Base-by-base conservation (phyloP, 2,797 vertebrate genomes). In the Eptatretus atami region DNA sequence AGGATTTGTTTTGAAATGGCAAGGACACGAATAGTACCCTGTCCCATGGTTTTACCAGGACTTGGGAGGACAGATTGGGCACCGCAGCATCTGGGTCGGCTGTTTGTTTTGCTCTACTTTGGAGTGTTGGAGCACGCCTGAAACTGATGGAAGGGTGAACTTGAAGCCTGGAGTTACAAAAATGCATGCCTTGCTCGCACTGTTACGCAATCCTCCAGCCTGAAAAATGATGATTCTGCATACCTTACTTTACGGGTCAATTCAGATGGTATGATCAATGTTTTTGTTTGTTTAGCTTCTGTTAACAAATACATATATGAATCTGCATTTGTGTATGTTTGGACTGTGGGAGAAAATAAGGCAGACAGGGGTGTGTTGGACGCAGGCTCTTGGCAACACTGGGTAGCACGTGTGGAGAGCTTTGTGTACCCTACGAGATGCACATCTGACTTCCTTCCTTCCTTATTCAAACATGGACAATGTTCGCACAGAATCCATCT, bases 401-500 rank as follows among this genome's bases (percentile, higher is more conserved):
- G 92, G 90, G 77, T 70, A 68, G 78, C 74, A 1, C 66, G 69
- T 5, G 77, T 81, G 66, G 74, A 83, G 67, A 81, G 86, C 53
- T 95, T 87, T 6, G 15, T 81, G 19, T 94, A 94, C 70, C 86
- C 88, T 0, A 68, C 67, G 1, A 74, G 78, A 54, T 69, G 66
- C 70, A 80, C 66, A 67, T 75, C 86, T 53, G 82, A 86, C 13
- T 95, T 87, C 64, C 74, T 68, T 87, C 88, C 63, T 90, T 98
- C 69, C 72, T 98, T 67, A 84, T 98, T 24, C 90, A 65, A 94
- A 88, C 66, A 83, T 94, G 31, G 90, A 95, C 73, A 98, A 84
- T 1, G 78, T 95, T 66, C 78, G 86, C 69, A 88, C 81, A 11
- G 78, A 86, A 70, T 96, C 88, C 70, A 76, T 98, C 53, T 69